Conservation (phyloP, 2,888 invertebrate species). For the Agrotis exclamationis region DNA sequence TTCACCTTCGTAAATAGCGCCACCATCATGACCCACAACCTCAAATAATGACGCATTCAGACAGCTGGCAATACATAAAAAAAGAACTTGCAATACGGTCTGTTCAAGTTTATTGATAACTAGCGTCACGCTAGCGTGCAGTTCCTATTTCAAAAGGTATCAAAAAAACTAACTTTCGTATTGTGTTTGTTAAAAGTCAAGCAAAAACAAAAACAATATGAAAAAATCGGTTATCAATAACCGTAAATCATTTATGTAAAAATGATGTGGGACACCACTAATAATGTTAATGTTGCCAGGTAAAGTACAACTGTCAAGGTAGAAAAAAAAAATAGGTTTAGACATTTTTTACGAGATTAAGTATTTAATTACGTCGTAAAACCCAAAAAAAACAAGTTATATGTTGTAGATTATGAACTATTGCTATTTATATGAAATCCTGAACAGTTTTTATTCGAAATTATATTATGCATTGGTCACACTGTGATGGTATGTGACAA, state of each 20-base stretch:
- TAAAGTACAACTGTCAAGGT: neutral
- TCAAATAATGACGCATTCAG: neutral
- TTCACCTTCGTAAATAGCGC: too few species aligned
- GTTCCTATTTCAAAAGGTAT: neutral
- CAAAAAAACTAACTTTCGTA: neutral
- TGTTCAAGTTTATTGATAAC: neutral
- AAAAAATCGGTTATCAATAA: slow-evolving; percentile 10
- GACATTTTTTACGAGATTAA: too few species aligned
- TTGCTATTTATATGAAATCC: neutral
- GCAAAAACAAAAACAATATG: neutral
- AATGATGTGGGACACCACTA: slow-evolving; percentile 18
- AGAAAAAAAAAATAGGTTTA: neutral
- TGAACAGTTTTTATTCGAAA: neutral
- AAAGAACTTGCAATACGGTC: neutral
- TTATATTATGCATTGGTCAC: slow-evolving; percentile 62
- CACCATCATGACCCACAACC: neutral
- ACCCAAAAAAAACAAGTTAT: neutral
- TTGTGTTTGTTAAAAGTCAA: neutral
- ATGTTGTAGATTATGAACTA: too few species aligned
- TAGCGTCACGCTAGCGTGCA: neutral
- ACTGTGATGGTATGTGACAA: slow-evolving; percentile 78
- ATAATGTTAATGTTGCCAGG: slow-evolving; percentile 29
- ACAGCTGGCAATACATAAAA: neutral
- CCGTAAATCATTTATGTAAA: slow-evolving; percentile 20
- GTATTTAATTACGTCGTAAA: too few species aligned